Percentiles rank a stretch among this genome's conserved stretches.
These are phyloP conservation scores for Hyles euphorbiae DNA, from an alignment of 1,140 invertebrate species.

Conservation along the genomic window DNA sequence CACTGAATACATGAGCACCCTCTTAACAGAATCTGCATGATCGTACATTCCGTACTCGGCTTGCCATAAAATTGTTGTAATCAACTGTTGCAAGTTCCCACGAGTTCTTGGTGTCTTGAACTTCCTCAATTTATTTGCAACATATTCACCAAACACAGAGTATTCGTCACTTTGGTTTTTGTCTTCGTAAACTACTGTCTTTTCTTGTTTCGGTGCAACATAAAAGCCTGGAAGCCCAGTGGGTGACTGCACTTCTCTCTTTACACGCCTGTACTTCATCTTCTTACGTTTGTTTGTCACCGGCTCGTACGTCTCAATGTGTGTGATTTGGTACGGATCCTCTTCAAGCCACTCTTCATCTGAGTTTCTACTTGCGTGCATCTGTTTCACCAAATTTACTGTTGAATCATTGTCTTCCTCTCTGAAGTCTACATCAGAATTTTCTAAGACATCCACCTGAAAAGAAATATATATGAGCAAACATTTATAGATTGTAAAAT, in stretches of 20 bases:
- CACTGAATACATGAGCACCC: slow-evolving; percentile 48
- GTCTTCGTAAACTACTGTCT: slow-evolving; percentile 31
- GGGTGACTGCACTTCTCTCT: slow-evolving; percentile 47
- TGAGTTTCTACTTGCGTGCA: slow-evolving; percentile 36
- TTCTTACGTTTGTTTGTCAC: slow-evolving; percentile 46
- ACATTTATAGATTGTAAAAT: too few species aligned
- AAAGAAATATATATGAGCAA: slow-evolving; percentile 15
- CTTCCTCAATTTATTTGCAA: slow-evolving; percentile 61
- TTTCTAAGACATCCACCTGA: slow-evolving; percentile 55
- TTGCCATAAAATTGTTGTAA: slow-evolving; percentile 67
- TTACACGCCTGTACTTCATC: slow-evolving; percentile 48
- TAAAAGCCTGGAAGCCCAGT: slow-evolving; percentile 26
- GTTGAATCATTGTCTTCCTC: slow-evolving; percentile 40
- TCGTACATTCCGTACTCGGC: slow-evolving; percentile 65
- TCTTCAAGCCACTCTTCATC: slow-evolving; percentile 68
- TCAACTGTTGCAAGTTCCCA: slow-evolving; percentile 62
- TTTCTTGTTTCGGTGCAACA: slow-evolving; percentile 31
- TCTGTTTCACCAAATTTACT: slow-evolving; percentile 47
- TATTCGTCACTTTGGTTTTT: slow-evolving; percentile 49
- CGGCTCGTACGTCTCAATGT: slow-evolving; percentile 44
- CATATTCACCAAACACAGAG: slow-evolving; percentile 58
- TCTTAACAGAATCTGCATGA: slow-evolving; percentile 55
- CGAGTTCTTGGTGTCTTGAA: slow-evolving; percentile 45
- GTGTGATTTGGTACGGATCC: slow-evolving; percentile 42
- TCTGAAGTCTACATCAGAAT: slow-evolving; percentile 36